A percentile compares a stretch with the other conserved stretches of the same genome.
Evolutionary conservation across 2,888 invertebrate species (phyloP).

Genomic region (Drosophila rubida): DNA sequence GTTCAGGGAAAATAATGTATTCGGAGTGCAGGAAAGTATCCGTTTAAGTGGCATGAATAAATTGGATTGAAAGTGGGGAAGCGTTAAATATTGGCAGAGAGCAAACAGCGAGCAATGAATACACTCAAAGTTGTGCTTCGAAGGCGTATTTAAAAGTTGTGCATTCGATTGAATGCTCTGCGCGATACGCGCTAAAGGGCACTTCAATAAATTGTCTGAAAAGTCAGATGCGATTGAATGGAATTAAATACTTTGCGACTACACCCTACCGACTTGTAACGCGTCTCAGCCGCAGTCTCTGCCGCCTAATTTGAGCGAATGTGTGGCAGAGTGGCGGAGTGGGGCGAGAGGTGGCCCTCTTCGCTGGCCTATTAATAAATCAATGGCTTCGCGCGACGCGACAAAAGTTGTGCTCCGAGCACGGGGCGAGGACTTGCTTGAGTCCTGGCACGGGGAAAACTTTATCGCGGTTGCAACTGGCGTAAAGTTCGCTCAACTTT

Average conservation of each 20-base stretch:
- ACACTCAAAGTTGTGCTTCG: background rate
- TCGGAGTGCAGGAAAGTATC: no score
- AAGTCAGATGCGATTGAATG: constrained; percentile 4
- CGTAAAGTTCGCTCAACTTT: constrained; percentile 71
- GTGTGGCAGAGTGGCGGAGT: background rate
- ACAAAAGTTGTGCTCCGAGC: constrained; percentile 59
- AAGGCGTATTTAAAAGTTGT: constrained; percentile 4
- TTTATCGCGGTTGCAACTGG: constrained; percentile 71
- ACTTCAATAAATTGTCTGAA: constrained; percentile 17
- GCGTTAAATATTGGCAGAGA: background rate
- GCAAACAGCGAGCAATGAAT: background rate
- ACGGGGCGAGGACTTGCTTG: background rate
- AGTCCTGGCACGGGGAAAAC: constrained; percentile 36
- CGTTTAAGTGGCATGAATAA: background rate
- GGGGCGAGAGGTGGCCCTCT: background rate
- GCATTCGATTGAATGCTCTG: constrained; percentile 2
- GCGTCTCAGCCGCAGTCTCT: background rate
- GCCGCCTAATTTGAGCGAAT: background rate
- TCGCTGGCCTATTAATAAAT: constrained; percentile 67
- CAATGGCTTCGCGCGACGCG: constrained; percentile 63
- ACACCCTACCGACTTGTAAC: background rate
- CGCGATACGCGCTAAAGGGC: background rate
- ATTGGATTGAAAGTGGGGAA: background rate
- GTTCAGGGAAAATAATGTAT: no score
- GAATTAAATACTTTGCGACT: constrained; percentile 28